Base-by-base conservation (phyloP, 2,797 vertebrate genomes). In the Nannoperca australis region DNA sequence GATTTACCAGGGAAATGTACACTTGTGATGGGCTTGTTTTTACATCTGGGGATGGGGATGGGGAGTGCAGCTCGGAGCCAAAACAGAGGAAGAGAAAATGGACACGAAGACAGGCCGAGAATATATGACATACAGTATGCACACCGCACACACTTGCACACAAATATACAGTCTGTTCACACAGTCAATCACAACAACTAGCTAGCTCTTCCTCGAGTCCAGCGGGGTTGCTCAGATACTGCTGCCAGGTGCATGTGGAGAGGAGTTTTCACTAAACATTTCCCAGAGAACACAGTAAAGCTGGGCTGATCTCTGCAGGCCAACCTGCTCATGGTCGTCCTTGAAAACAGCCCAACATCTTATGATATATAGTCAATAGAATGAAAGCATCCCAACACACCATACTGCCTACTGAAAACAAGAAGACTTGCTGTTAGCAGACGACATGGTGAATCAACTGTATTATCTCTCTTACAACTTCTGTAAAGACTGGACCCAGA, bases 1-100 rank as follows among this genome's bases (percentile, higher is more conserved):
- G 91, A 92, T 90, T 93, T 90, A 93, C 73, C 82, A 85, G 77
- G 73, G 58, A 72, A 85, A 90, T 65, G 60, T 62, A 67, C 67
- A 79, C 67, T 71, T 50, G 45, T 54, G 79, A 86, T 44, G 58
- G 80, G 61, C 53, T 58, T 83, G 81, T 88, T 91, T 88, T 88
- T 77, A 88, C 81, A 84, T 89, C 72, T 92, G 85, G 75, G 76
- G 70, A 32, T 15, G 40, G 20, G 51, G 71, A 72, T 38, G 58
- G 30, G 5, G 51, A 73, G 69, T 44, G 53, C 42, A 51, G 44
- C 58, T 54, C 27, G 0, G 70, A 86, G 72, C 70, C 67, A 45
- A 76, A 84, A 81, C 62, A 64, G 32, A 59, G 63, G 45, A 84
- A 51, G 56, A 68, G 38, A 69, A 64, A 60, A 24, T 38, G 55